Evolutionary conservation across 2,113 vertebrate species (phyloP).

Genomic region (Dipodomys spectabilis): DNA sequence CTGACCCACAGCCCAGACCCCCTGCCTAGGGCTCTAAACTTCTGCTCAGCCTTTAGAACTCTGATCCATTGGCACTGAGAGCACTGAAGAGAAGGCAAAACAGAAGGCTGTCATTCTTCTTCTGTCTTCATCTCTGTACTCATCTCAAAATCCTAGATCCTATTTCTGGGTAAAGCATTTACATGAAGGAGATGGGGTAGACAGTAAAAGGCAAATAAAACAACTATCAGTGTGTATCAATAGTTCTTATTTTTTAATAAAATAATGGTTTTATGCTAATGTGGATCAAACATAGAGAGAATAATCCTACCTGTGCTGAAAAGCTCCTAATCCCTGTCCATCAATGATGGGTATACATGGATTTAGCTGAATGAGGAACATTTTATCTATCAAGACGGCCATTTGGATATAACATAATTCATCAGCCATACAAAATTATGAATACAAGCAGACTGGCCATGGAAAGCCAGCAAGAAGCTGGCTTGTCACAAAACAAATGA

Average conservation of each 20-base stretch:
- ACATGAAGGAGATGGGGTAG: not conserved
- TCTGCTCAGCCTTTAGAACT: conserved; percentile 62
- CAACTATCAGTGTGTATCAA: not conserved
- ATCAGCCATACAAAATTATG: too few relatives aligned
- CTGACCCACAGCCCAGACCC: not conserved
- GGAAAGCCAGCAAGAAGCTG: too few relatives aligned
- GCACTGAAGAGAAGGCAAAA: not conserved
- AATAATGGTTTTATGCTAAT: not conserved
- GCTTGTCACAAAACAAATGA: too few relatives aligned
- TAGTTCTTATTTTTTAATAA: conserved; percentile 1
- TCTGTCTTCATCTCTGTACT: not conserved
- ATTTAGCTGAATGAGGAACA: not conserved
- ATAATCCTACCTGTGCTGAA: conserved; percentile 29
- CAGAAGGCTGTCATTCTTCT: not conserved
- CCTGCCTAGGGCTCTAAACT: not conserved
- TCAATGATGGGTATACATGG: not conserved
- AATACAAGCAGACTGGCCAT: too few relatives aligned
- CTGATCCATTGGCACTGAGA: not conserved
- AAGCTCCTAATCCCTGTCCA: not conserved
- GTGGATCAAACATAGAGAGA: not conserved
- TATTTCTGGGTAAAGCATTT: not conserved
- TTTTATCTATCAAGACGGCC: too few relatives aligned
- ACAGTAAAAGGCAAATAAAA: not conserved
- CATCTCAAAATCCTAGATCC: conserved; percentile 14
- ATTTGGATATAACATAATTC: too few relatives aligned